phyloP scores from a whole-genome alignment of 2,888 invertebrate species.

The Eulithis prunata region DNA sequence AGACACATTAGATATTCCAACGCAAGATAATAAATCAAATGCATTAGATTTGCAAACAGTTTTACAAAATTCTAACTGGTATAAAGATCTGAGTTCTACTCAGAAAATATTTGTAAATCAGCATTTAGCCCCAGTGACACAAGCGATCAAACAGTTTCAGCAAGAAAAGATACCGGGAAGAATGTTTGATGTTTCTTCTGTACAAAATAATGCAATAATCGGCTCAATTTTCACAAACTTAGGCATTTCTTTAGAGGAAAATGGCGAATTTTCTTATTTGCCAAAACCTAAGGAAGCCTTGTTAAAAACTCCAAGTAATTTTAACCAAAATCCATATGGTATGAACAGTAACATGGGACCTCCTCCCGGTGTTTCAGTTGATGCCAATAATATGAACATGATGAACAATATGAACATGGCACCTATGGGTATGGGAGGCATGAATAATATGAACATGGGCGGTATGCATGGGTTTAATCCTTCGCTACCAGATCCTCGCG shows the following conservation, averaged over 20 bases:
- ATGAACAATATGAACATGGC: slow-evolving; percentile 64
- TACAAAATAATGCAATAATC: slow-evolving; percentile 80
- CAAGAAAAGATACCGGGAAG: slow-evolving; percentile 83
- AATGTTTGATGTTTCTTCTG: slow-evolving; percentile 79
- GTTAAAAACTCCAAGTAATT: slow-evolving; percentile 73
- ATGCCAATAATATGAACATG: slow-evolving; percentile 70
- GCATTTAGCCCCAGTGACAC: slow-evolving; percentile 86
- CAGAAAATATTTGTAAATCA: slow-evolving; percentile 89
- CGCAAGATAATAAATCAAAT: slow-evolving; percentile 65
- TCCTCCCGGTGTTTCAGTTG: slow-evolving; percentile 58
- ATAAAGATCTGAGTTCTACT: slow-evolving; percentile 88
- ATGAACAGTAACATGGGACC: slow-evolving; percentile 64
- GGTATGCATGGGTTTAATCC: slow-evolving; percentile 75
- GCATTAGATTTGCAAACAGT: slow-evolving; percentile 85
- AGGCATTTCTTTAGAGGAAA: slow-evolving; percentile 84
- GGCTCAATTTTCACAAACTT: slow-evolving; percentile 86
- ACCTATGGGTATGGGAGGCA: slow-evolving; percentile 73
- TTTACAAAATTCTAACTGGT: slow-evolving; percentile 88
- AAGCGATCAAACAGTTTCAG: slow-evolving; percentile 85
- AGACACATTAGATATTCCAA: slow-evolving; percentile 57
- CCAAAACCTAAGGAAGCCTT: slow-evolving; percentile 78
- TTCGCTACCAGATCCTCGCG: slow-evolving; percentile 75
- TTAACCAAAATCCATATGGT: slow-evolving; percentile 68
- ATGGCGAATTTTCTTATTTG: slow-evolving; percentile 81
- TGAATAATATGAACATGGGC: slow-evolving; percentile 73